These are phyloP conservation scores for Ornithorhynchus anatinus DNA, from an alignment of 2,113 vertebrate species.

Conservation along the genomic window DNA sequence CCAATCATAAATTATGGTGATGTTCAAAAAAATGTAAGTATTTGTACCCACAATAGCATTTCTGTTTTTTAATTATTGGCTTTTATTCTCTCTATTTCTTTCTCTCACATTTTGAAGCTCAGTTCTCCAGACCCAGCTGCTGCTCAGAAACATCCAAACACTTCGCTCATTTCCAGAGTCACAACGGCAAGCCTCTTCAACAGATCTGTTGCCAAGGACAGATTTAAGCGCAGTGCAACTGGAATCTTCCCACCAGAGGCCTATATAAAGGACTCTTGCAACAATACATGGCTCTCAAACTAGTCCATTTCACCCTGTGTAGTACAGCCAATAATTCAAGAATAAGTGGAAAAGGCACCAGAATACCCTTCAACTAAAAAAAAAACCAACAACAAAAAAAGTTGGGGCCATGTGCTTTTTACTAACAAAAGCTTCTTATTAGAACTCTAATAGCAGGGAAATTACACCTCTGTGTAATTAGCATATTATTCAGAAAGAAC, in stretches of 20 bases:
- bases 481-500: not conserved
- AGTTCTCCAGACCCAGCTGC: not conserved
- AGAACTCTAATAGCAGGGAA: not conserved
- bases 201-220: slow-evolving; percentile 11
- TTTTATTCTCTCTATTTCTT: not conserved
- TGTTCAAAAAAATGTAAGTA: not conserved
- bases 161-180: slow-evolving; percentile 26
- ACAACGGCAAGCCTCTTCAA: not conserved
- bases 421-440: not conserved
- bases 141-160: slow-evolving; percentile 18
- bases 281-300: too few relatives aligned
- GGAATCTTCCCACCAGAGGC: not conserved
- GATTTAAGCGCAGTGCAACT: not conserved
- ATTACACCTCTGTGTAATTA: not conserved
- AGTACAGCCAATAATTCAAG: not conserved
- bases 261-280: too few relatives aligned
- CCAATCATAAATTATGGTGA: not conserved
- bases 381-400: not conserved
- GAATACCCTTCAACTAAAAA: too few relatives aligned
- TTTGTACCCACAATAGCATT: not conserved
- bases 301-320: too few relatives aligned
- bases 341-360: not conserved
- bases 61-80: not conserved
- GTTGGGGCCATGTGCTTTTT: not conserved
- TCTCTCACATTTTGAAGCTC: not conserved